phyloP scores from a whole-genome alignment of 2,888 invertebrate genomes.

The Phengaris alcon region DNA sequence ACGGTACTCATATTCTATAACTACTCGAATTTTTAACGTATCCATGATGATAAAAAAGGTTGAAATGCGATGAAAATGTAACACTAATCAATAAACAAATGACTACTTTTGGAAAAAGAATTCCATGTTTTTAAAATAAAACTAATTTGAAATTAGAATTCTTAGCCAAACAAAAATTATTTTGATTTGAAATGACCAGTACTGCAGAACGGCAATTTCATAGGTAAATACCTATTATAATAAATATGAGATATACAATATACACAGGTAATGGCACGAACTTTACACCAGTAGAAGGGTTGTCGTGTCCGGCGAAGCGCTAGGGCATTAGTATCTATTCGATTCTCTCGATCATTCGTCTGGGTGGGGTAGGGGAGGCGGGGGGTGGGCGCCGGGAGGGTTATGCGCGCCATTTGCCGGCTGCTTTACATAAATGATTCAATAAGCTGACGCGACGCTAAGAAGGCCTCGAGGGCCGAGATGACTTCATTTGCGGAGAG shows the following conservation, averaged over 20 bases:
- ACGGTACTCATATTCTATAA: no score
- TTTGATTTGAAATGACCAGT: no score
- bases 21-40: no score
- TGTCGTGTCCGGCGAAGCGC: conserved; percentile 8
- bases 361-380: conserved; percentile 31
- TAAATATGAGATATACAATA: not conserved
- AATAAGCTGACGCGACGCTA: conserved; percentile 45
- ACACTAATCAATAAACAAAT: no score
- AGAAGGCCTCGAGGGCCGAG: conserved; percentile 23
- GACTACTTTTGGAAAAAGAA: no score
- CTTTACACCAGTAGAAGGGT: conserved; percentile 9
- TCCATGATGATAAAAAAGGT: no score
- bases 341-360: conserved; percentile 48
- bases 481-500: conserved; percentile 27
- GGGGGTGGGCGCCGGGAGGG: conserved; percentile 34
- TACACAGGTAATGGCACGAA: conserved; percentile 4
- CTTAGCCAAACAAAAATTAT: no score
- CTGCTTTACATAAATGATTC: conserved; percentile 62
- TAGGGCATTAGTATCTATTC: conserved; percentile 38
- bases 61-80: no score
- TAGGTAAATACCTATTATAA: no score
- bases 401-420: conserved; percentile 59
- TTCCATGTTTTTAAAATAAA: no score
- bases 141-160: no score
- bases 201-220: no score